A percentile compares a stretch with the other conserved stretches of the same genome.
phyloP scores from a whole-genome alignment of 1,140 invertebrate species.

The Cydia strobilella region DNA sequence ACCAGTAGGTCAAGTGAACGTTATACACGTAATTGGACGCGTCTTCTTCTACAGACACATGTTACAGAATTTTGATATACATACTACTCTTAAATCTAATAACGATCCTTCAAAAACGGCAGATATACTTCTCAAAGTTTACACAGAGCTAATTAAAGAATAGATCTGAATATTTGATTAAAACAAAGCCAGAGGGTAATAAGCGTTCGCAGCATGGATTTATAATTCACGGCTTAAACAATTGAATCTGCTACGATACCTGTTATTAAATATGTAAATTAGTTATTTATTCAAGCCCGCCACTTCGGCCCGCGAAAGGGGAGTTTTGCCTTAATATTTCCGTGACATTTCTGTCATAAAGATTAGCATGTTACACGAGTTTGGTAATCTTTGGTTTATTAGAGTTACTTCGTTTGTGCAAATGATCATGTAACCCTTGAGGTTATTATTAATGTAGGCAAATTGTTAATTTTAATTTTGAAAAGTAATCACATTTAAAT shows the following conservation, averaged over 20 bases:
- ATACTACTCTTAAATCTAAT: too few species aligned
- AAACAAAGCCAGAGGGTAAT: slow-evolving; percentile 56
- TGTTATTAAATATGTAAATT: slow-evolving; percentile 75
- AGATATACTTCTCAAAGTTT: slow-evolving; percentile 10
- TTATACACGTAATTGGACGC: too few species aligned
- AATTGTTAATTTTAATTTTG: neutral
- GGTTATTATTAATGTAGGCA: neutral
- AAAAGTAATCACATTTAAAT: too few species aligned
- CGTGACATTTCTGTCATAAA: slow-evolving; percentile 29
- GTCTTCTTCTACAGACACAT: too few species aligned
- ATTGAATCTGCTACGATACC: slow-evolving; percentile 69
- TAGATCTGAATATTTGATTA: slow-evolving; percentile 67
- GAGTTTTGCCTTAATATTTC: slow-evolving; percentile 36
- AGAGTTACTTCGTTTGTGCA: slow-evolving; percentile 10
- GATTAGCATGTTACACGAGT: slow-evolving; percentile 23
- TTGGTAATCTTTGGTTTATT: slow-evolving; percentile 30
- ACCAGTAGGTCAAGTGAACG: too few species aligned
- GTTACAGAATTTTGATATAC: too few species aligned
- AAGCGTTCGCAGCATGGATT: slow-evolving; percentile 50
- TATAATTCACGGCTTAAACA: slow-evolving; percentile 70
- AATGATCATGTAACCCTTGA: slow-evolving; percentile 20
- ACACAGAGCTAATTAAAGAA: slow-evolving; percentile 41
- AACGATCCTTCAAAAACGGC: neutral
- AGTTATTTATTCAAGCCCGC: slow-evolving; percentile 70
- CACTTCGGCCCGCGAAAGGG: slow-evolving; percentile 54